A percentile compares a stretch with the other conserved stretches of the same genome.
These are phyloP conservation scores for Aproaerema taeniolella DNA, from an alignment of 2,888 invertebrate genomes.

Conservation along the genomic window DNA sequence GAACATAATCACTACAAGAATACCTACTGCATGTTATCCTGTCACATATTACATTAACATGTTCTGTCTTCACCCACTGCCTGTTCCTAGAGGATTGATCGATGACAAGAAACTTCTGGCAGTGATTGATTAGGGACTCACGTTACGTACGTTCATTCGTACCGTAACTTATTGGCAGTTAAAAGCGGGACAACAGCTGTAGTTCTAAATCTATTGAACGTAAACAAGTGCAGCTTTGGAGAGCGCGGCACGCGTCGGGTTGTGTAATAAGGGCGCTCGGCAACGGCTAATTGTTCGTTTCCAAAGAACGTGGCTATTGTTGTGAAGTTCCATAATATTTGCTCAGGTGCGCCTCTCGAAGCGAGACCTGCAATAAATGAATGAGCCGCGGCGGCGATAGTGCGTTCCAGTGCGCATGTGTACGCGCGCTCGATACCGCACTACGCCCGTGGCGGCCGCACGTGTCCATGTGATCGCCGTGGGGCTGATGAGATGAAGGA, in stretches of 20 bases:
- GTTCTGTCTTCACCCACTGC: too few species aligned
- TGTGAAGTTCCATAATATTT: constrained; percentile 59
- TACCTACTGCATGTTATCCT: too few species aligned
- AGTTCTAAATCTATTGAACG: too few species aligned
- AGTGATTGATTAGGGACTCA: not conserved
- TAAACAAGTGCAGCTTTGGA: not conserved
- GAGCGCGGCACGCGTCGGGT: not conserved
- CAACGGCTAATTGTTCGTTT: constrained; percentile 41
- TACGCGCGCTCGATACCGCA: constrained; percentile 69
- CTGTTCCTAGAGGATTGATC: too few species aligned
- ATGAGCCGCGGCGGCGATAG: constrained; percentile 48
- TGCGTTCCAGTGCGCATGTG: constrained; percentile 61
- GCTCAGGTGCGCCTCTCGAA: constrained; percentile 61
- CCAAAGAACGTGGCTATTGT: constrained; percentile 56
- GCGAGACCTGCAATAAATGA: constrained; percentile 51
- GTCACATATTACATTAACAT: too few species aligned
- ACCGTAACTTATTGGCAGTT: not conserved
- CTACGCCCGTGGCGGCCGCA: constrained; percentile 56
- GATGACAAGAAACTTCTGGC: too few species aligned
- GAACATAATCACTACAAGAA: too few species aligned
- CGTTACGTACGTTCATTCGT: too few species aligned
- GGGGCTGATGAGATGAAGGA: constrained; percentile 46
- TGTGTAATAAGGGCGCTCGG: not conserved
- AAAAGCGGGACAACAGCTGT: too few species aligned
- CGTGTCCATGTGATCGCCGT: constrained; percentile 56